Conservation (phyloP, 2,113 vertebrate genomes). For the Hemibagrus wyckioides region DNA sequence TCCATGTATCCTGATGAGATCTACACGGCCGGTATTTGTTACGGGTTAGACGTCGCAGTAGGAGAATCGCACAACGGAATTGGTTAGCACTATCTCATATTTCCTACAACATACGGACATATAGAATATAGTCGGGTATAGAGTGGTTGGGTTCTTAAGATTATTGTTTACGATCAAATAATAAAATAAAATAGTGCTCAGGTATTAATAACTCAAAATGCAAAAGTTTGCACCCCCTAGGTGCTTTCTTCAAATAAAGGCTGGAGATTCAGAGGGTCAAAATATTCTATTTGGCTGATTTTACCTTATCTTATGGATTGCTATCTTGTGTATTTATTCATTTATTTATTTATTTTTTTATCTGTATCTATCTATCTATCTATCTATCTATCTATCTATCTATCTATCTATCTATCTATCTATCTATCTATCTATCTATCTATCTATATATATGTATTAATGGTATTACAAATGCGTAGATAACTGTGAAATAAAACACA, state of each 20-base stretch:
- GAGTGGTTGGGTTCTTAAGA: background rate
- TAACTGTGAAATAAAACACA: no score
- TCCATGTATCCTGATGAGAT: conserved; percentile 76
- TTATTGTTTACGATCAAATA: background rate
- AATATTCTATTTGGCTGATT: background rate
- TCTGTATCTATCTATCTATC: background rate
- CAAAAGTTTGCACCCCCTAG: background rate
- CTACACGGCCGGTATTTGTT: conserved; percentile 75
- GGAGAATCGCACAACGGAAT: conserved; percentile 75
- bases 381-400: background rate
- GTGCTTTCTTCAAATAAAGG: background rate
- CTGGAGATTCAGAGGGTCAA: background rate
- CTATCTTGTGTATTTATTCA: background rate
- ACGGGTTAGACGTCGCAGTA: conserved; percentile 74
- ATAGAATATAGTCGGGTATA: no score
- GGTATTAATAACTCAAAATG: background rate
- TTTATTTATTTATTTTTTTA: background rate
- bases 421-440: background rate
- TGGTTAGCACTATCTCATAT: conserved; percentile 59
- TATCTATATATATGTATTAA: background rate
- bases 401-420: no score
- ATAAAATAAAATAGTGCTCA: background rate
- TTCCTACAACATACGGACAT: background rate
- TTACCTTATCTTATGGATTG: background rate
- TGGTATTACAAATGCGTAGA: no score